Conservation (phyloP, 2,113 vertebrate genomes). For the Crotalus horridus region DNA sequence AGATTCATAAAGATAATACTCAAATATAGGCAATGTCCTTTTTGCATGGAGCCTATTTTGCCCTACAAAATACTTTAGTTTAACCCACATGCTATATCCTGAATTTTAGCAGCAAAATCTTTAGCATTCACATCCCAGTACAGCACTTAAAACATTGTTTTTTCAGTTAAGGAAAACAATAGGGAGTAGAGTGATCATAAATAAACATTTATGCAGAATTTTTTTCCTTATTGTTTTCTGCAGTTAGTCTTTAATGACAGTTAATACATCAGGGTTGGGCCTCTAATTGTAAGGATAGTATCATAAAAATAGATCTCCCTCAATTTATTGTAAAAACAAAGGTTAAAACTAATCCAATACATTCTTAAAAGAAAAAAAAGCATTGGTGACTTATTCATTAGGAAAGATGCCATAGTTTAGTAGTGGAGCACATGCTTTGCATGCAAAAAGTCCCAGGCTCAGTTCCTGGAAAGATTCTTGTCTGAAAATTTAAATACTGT, state of each 20-base stretch:
- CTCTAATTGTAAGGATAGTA: background rate
- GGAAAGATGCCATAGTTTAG: background rate
- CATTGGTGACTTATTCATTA: background rate
- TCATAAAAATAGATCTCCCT: background rate
- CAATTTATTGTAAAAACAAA: background rate
- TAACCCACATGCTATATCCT: background rate
- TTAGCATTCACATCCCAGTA: background rate
- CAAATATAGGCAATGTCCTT: background rate
- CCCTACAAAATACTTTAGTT: background rate
- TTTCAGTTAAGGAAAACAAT: background rate
- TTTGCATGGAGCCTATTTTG: background rate
- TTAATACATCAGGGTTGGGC: background rate
- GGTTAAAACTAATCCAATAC: background rate
- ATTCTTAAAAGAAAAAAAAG: background rate
- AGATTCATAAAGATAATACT: background rate
- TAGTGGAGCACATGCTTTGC: background rate
- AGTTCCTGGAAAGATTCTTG: background rate
- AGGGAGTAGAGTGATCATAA: background rate
- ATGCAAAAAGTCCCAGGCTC: background rate
- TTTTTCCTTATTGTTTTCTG: constrained; percentile 7
- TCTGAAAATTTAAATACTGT: background rate
- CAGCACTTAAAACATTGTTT: background rate
- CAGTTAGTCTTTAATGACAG: background rate
- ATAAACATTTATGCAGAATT: background rate
- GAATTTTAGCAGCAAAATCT: background rate